A percentile compares a stretch with the other conserved stretches of the same genome.
These are phyloP conservation scores for Falco cherrug DNA, from an alignment of 2,797 vertebrate genomes.

Conservation along the genomic window DNA sequence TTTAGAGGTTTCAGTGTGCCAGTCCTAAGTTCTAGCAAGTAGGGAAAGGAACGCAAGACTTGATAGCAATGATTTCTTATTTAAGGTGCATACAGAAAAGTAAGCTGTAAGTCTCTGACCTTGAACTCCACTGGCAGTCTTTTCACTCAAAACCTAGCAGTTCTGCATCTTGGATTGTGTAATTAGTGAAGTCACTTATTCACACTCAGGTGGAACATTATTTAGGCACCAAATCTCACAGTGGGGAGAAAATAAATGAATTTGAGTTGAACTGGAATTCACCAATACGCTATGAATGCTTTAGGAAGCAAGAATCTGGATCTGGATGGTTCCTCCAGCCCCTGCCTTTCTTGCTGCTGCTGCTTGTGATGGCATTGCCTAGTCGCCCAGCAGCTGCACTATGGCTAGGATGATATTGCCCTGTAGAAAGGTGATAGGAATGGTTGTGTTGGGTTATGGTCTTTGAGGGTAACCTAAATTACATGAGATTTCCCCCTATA, in stretches of 20 bases:
- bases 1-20: neutral
- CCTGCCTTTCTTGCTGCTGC: neutral
- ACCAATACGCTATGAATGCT: neutral
- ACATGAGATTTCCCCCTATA: neutral
- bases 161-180: neutral
- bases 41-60: neutral
- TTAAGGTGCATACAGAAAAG: neutral
- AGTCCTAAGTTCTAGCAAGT: neutral
- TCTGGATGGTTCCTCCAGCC: neutral
- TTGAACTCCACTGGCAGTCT: neutral
- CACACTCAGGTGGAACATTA: neutral
- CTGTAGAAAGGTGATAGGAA: neutral
- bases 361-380: neutral
- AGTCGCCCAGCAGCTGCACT: neutral
- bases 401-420: neutral
- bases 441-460: neutral
- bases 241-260: neutral
- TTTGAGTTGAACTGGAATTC: neutral
- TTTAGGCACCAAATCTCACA: neutral
- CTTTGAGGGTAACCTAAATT: neutral
- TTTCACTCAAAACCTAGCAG: neutral
- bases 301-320: neutral
- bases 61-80: neutral
- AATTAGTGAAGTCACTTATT: neutral
- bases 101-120: neutral